These are phyloP conservation scores for Papilio polyxenes DNA, from an alignment of 1,140 invertebrate species.

Conservation along the genomic window DNA sequence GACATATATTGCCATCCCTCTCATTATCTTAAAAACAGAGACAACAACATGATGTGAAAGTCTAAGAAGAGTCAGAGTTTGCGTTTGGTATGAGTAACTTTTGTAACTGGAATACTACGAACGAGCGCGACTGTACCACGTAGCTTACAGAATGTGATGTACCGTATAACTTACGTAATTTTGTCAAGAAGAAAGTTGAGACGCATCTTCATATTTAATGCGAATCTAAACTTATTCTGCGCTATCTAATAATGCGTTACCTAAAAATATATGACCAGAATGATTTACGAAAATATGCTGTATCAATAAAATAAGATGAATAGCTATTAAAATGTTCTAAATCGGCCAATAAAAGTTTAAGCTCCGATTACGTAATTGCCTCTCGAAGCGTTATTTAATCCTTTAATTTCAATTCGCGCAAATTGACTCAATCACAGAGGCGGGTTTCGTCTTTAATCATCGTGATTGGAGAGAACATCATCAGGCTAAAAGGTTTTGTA, in stretches of 20 bases:
- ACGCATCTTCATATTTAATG: too few relatives aligned
- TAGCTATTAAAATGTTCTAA: background rate
- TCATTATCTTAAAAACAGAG: background rate
- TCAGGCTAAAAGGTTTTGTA: conserved; percentile 12
- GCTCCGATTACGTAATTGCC: background rate
- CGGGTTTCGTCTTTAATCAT: conserved; percentile 17
- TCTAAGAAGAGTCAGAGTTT: background rate
- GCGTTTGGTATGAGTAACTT: background rate
- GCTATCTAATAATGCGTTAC: too few relatives aligned
- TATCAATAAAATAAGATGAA: background rate
- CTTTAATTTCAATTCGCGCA: background rate
- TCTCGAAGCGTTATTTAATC: conserved; percentile 12
- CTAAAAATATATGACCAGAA: too few relatives aligned
- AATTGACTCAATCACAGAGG: conserved; percentile 12
- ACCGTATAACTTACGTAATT: too few relatives aligned
- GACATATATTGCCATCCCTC: background rate
- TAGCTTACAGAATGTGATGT: too few relatives aligned
- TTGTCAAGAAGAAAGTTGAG: too few relatives aligned
- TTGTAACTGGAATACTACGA: background rate
- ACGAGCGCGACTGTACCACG: background rate
- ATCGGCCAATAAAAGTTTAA: background rate
- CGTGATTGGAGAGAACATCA: background rate
- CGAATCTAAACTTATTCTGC: too few relatives aligned
- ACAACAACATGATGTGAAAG: background rate
- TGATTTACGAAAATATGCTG: background rate